Evolutionary conservation across 2,113 vertebrate species (phyloP).

Genomic region (Microcebus ravelobensis): DNA sequence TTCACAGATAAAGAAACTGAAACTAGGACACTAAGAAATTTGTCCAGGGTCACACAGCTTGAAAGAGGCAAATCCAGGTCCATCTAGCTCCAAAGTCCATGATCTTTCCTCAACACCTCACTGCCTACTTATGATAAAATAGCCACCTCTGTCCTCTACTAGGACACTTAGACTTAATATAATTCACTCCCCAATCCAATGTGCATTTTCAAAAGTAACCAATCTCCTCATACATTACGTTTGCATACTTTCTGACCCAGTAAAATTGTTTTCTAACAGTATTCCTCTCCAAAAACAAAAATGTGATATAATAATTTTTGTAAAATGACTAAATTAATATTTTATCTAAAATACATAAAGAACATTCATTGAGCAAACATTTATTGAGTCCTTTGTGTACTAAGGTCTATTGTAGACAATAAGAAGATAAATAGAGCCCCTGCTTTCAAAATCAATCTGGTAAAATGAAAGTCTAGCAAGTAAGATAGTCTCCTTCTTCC

Average conservation of each 20-base stretch:
- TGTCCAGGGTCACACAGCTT: not conserved
- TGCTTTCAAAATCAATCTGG: slow-evolving; percentile 7
- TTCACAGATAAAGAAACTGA: slow-evolving; percentile 43
- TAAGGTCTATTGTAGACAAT: not conserved
- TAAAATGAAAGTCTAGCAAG: not conserved
- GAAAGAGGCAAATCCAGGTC: slow-evolving; percentile 4
- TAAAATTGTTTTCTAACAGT: slow-evolving; percentile 48
- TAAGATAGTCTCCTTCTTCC: not conserved
- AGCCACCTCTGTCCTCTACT: not conserved
- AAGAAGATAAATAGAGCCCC: slow-evolving; percentile 16
- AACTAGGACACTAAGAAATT: slow-evolving; percentile 51
- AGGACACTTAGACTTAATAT: not conserved
- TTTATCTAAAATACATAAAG: slow-evolving; percentile 17
- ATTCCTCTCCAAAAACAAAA: not conserved
- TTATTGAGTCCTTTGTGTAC: slow-evolving; percentile 6
- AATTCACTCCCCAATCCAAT: slow-evolving; percentile 18
- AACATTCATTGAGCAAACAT: not conserved
- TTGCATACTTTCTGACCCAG: slow-evolving; percentile 8
- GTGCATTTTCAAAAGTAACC: slow-evolving; percentile 21
- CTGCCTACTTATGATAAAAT: not conserved
- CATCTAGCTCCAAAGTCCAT: not conserved
- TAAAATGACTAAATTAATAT: not conserved
- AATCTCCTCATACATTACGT: not conserved
- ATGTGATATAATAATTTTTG: not conserved
- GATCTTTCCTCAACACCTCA: not conserved